Conservation (phyloP, 2,113 vertebrate genomes). For the Saccopteryx leptura region DNA sequence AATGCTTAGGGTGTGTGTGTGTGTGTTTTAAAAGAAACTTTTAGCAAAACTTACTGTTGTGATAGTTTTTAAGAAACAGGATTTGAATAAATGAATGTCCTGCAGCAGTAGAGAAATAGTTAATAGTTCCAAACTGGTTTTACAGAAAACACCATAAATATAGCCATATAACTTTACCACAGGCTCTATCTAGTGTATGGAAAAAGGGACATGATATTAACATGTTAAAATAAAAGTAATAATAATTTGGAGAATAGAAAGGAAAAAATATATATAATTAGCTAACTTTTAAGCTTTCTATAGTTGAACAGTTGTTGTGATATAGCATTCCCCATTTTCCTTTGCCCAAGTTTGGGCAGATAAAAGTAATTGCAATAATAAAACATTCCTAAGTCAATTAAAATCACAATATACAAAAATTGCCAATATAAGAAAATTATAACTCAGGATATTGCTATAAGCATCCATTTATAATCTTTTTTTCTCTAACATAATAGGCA, state of each 20-base stretch:
- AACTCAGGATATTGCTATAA: neutral
- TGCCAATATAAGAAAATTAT: neutral
- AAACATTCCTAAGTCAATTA: slow-evolving; percentile 16
- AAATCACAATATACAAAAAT: neutral
- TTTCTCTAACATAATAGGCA: neutral
- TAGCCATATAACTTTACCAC: neutral
- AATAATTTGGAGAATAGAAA: slow-evolving; percentile 22
- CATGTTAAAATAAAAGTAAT: neutral
- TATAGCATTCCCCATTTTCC: neutral
- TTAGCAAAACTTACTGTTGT: neutral
- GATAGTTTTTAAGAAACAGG: neutral
- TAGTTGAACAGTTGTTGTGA: neutral
- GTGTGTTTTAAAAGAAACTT: neutral
- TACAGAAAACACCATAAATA: slow-evolving; percentile 15
- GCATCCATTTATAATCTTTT: neutral
- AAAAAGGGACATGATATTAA: rapidly evolving
- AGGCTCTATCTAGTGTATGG: neutral
- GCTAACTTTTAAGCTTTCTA: slow-evolving; percentile 46
- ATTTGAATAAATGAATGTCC: slow-evolving; percentile 12
- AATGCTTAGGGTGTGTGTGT: neutral
- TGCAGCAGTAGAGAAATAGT: neutral
- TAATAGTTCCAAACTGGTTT: slow-evolving; percentile 15
- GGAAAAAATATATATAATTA: neutral
- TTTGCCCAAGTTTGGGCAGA: neutral
- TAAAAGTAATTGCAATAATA: neutral